Conservation (phyloP, 2,888 invertebrate species). For the Lasioglossum lativentre region DNA sequence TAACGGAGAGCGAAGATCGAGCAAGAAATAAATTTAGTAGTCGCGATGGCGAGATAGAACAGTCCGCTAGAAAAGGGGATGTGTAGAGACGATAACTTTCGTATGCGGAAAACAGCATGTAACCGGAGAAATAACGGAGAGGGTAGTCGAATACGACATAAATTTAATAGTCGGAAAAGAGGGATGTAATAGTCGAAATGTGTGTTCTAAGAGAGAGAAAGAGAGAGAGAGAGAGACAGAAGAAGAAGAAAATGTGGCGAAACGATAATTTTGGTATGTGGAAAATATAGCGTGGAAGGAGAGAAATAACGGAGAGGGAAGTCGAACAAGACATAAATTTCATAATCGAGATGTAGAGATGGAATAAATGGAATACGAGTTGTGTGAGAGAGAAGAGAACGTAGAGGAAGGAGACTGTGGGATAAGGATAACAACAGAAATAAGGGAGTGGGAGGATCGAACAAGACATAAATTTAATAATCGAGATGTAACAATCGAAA, state of each 20-base stretch:
- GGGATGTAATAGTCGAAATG: neutral
- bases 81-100: neutral
- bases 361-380: neutral
- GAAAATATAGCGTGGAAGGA: neutral
- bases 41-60: neutral
- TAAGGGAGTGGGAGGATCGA: neutral
- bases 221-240: neutral
- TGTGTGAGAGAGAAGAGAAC: neutral
- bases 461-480: neutral
- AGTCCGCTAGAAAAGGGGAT: neutral
- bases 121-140: neutral
- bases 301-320: neutral
- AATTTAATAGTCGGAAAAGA: slow-evolving; percentile 2
- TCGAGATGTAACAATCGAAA: neutral
- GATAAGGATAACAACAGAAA: neutral
- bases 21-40: neutral
- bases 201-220: neutral
- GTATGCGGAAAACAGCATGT: neutral
- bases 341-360: neutral
- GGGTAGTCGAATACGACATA: neutral
- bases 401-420: neutral
- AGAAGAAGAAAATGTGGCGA: neutral
- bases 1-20: neutral
- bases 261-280: neutral
- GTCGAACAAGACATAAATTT: slow-evolving; percentile 1